Evolutionary conservation across 1,140 invertebrate genomes (phyloP), one percentile per base, ranked within the genome.

Genomic region (Camponotus vicinus): DNA sequence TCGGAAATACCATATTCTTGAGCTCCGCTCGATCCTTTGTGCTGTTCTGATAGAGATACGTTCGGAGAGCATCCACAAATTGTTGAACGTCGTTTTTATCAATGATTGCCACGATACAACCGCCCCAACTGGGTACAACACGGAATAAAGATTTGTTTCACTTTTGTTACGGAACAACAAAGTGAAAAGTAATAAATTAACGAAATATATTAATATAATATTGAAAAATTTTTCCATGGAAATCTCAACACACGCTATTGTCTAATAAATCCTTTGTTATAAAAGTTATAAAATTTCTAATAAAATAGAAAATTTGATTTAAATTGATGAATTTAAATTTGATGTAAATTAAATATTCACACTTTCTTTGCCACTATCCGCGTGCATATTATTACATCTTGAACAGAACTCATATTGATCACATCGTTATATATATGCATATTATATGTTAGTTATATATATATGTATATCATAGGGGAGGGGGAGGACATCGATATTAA

Each of bases 61-160:
- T 95, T 92, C 96, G 97, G 34, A 99, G 93, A 67, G 94, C 95
- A 13, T 96, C 94, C 2, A 99, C 96, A 92, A 98, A 99, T 66
- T 96, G 92, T 3, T 96, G 94, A 1, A 97, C 96, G 66, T 96
- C 96, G 40, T 97, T 96, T 67, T 96, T 95, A 0, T 97, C 96
- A 80, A 97, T 96, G 87, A 99, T 95, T 32, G 98, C 98, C 18
- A 99, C 98, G 82, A 98, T 97, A 95, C 99, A 99, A 2, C 99
- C 99, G 32, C 99, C 99, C 99, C 99, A 99, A 32, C 98, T 98
- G 49, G 18, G 4, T 52, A 91, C 13, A 94, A 61, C 15, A 55
- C 32, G 13, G 11, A 67, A 32, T 21, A 57, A 27, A 2, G 11
- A 32, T 52, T 69, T 49, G n/a, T 69, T 52, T 66, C 7, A 49